phyloP scores from a whole-genome alignment of 2,113 vertebrate species.

The Globicephala melas region DNA sequence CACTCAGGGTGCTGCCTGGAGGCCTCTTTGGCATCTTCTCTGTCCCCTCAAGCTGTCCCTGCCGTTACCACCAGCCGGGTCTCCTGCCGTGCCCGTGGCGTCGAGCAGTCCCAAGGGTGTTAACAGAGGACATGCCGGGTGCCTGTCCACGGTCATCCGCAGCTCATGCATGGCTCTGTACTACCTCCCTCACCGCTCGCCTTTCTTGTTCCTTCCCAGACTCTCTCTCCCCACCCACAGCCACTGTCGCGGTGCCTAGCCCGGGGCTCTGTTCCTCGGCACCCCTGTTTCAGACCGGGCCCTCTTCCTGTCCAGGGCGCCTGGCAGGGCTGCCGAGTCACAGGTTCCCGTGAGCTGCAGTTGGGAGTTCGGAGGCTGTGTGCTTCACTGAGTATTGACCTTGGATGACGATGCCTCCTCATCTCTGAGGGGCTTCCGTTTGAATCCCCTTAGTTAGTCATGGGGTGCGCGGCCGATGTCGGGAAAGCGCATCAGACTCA shows the following conservation, averaged over 20 bases:
- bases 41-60: not conserved
- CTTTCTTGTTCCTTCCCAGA: not conserved
- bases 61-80: not conserved
- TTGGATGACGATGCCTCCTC: not conserved
- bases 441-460: not conserved
- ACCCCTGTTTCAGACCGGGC: not conserved
- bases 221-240: not conserved
- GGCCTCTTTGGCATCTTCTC: not conserved
- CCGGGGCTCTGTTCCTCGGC: not conserved
- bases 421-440: not conserved
- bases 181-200: not conserved
- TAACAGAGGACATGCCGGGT: not conserved
- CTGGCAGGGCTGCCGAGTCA: not conserved
- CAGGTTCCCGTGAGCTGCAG: not conserved
- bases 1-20: not conserved
- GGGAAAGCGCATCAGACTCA: rapidly evolving
- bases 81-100: not conserved
- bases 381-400: not conserved
- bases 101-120: not conserved
- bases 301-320: not conserved
- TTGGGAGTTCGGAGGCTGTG: not conserved
- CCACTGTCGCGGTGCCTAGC: not conserved
- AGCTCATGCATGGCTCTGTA: not conserved
- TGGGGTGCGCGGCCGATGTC: not conserved
- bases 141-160: not conserved